These are phyloP conservation scores for Drepanosiphum platanoidis DNA, from an alignment of 2,888 invertebrate genomes.

Conservation along the genomic window DNA sequence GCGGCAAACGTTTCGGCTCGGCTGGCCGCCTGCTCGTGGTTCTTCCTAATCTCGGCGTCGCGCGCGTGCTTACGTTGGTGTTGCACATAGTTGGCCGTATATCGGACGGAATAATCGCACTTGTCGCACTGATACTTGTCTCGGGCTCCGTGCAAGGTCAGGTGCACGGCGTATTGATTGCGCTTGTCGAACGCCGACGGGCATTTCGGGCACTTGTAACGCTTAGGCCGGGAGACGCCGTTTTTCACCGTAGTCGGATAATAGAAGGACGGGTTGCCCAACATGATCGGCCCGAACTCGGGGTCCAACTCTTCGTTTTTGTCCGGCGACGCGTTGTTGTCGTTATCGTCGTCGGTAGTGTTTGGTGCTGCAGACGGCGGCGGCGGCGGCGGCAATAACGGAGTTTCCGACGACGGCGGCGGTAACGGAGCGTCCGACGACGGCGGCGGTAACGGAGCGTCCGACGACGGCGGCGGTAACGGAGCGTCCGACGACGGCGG, in stretches of 20 bases:
- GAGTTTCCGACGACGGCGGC: conserved; percentile 51
- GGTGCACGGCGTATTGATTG: conserved; percentile 84
- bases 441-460: neutral
- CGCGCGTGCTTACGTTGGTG: conserved; percentile 81
- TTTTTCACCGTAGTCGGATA: conserved; percentile 81
- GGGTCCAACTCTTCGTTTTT: conserved; percentile 69
- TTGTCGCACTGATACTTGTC: conserved; percentile 84
- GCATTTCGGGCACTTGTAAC: conserved; percentile 85
- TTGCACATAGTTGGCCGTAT: conserved; percentile 84
- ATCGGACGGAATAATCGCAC: conserved; percentile 89
- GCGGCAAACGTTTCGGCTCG: neutral
- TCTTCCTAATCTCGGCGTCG: conserved; percentile 48
- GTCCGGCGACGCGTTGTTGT: neutral
- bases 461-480: neutral
- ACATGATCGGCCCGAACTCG: conserved; percentile 76
- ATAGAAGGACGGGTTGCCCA: conserved; percentile 80
- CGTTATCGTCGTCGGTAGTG: neutral
- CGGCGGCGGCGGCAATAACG: conserved; percentile 54
- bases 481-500: too few relatives aligned
- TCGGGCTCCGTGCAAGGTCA: conserved; percentile 83
- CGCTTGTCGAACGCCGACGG: conserved; percentile 88
- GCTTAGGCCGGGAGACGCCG: conserved; percentile 78
- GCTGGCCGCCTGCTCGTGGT: neutral
- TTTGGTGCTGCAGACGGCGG: too few relatives aligned
- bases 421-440: conserved; percentile 64